A percentile compares a stretch with the other conserved stretches of the same genome.
These are phyloP conservation scores for Eudyptes chrysolophus DNA, from an alignment of 2,113 vertebrate genomes.

Conservation along the genomic window DNA sequence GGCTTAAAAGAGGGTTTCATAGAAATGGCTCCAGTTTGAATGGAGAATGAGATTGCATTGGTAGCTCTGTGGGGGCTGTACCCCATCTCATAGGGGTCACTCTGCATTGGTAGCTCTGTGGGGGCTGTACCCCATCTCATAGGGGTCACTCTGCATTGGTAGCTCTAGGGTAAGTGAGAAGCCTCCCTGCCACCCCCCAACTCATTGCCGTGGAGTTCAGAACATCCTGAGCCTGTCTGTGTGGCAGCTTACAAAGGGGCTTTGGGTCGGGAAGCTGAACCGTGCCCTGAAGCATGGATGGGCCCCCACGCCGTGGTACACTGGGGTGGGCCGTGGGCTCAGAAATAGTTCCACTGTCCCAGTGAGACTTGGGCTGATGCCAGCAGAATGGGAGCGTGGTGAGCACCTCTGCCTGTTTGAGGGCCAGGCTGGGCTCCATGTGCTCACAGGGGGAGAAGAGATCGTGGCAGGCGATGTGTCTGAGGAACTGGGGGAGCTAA, in stretches of 20 bases:
- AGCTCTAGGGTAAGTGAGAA: not conserved
- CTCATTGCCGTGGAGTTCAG: accelerated
- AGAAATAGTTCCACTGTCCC: not conserved
- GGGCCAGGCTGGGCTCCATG: not conserved
- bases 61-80: not conserved
- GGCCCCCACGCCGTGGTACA: accelerated
- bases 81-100: not conserved
- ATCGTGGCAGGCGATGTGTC: accelerated
- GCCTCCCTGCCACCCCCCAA: not conserved
- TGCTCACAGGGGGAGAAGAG: not conserved
- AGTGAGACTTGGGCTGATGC: not conserved
- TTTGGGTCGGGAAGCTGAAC: not conserved
- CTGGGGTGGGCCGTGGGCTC: not conserved
- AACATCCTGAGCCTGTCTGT: not conserved
- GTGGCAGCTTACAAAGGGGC: not conserved
- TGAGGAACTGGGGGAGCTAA: accelerated
- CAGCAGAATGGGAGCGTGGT: accelerated
- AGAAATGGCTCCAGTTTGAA: not conserved
- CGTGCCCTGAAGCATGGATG: not conserved
- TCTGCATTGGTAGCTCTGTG: too few species aligned
- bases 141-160: not conserved
- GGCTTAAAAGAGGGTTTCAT: not conserved
- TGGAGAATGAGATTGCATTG: not conserved
- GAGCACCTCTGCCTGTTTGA: not conserved
- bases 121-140: not conserved